These are phyloP conservation scores for Chymomyza costata DNA, from an alignment of 1,140 invertebrate genomes.

Conservation along the genomic window DNA sequence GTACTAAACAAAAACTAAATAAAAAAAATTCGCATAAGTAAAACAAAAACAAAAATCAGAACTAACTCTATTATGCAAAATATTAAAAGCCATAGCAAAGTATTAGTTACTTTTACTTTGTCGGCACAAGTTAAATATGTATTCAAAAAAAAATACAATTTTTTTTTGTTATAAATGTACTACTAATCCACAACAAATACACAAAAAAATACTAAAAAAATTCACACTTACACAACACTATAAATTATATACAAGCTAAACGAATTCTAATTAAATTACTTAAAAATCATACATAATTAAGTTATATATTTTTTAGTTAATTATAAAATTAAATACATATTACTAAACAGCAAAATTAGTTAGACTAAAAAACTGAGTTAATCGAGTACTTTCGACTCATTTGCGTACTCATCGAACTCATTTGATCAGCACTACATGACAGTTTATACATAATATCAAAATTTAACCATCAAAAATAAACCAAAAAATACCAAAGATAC, in stretches of 20 bases:
- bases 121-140: conserved; percentile 18
- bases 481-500: no score
- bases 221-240: conserved; percentile 11
- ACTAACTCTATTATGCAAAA: conserved; percentile 3
- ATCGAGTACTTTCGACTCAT: no score
- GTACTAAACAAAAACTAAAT: conserved; percentile 63
- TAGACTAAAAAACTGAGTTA: conserved; percentile 26
- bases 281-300: conserved; percentile 36
- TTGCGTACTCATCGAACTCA: no score
- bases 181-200: conserved; percentile 25
- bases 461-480: background rate
- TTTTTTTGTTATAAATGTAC: conserved; percentile 22
- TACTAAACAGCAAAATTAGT: no score
- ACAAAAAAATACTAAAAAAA: no score
- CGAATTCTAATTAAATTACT: conserved; percentile 28
- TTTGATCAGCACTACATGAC: conserved; percentile 1
- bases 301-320: conserved; percentile 26
- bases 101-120: conserved; percentile 13
- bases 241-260: conserved; percentile 9
- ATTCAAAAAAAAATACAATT: conserved; percentile 20
- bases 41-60: conserved; percentile 47
- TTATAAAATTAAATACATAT: no score
- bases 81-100: conserved; percentile 14
- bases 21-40: conserved; percentile 47
- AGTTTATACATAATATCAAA: background rate